Evolutionary conservation across 2,888 invertebrate species (phyloP), one percentile per base, ranked within the genome.

Genomic region (Drosophila kokeensis): DNA sequence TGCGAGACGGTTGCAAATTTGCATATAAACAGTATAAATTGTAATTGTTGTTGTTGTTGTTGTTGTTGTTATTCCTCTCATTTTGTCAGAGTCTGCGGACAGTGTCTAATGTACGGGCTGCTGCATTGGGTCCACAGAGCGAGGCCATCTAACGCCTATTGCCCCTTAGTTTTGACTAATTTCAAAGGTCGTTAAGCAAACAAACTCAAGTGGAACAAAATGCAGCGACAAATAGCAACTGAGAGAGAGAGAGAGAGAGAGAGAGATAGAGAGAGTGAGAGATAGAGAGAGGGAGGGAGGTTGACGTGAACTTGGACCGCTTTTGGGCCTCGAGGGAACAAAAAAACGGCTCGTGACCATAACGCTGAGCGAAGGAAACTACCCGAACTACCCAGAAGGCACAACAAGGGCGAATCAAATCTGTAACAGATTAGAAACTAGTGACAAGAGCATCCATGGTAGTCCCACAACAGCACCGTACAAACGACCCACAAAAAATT

Each of bases 151-250:
- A 75, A 76, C 69, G 84, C 76, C 89, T 88, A 80, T 80, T 81
- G 85, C 71, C 89, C 89, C 89, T 89, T 68, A 80, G 85, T 79
- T 83, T 75, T 90, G 87, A 82, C 87, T 91, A 91, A 91, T 91
- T 92, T 91, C 91, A 91, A 89, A 91, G 91, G 90, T 91, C 90
- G 92, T 91, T 92, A 91, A 92, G 81, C 92, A 91, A 89, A 91
- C 91, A 92, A 89, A 90, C 90, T 92, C 89, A 91, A 92, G 91
- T 91, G 91, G 91, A 92, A 91, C 91, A 83, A 89, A 91, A 90
- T 88, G 82, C 79, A 79, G 79, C 67, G 69, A 74, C 57, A 71
- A 53, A 58, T 32, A 52, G 32, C 65, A 34, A 27, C 15, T 45
- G 45, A 24, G 15, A 1, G 15, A 30, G 48, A 2, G 42, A 40